Conservation (phyloP, 2,113 vertebrate genomes). For the Ranitomeya variabilis region DNA sequence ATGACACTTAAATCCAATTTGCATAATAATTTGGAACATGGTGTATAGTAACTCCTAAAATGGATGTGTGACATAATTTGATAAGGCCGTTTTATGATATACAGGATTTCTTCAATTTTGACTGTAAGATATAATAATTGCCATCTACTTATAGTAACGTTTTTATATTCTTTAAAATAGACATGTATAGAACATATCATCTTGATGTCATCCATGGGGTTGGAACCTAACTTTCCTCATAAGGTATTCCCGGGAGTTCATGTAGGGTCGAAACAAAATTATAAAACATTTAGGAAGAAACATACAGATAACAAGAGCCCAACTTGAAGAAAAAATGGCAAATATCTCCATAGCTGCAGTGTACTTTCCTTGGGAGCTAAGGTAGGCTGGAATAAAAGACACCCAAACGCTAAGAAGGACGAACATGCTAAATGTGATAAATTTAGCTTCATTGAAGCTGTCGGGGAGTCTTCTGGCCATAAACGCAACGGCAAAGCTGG, state of each 20-base stretch:
- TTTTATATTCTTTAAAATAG: too few species aligned
- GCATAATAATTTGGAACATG: too few species aligned
- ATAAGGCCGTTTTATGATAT: background rate
- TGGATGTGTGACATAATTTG: background rate
- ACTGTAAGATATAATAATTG: background rate
- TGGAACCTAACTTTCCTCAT: background rate
- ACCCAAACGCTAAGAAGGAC: constrained; percentile 49
- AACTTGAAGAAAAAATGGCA: background rate
- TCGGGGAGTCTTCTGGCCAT: background rate
- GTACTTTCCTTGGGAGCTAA: background rate
- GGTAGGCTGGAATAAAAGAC: background rate
- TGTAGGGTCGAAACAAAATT: background rate
- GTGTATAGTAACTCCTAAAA: background rate
- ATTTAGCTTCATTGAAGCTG: constrained; percentile 55
- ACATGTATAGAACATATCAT: background rate
- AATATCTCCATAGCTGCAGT: background rate
- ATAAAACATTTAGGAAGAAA: background rate
- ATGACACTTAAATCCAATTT: too few species aligned
- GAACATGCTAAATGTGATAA: constrained; percentile 34
- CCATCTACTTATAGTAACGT: background rate
- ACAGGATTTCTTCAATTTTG: background rate
- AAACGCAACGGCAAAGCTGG: constrained; percentile 61
- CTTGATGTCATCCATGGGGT: background rate
- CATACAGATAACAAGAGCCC: background rate
- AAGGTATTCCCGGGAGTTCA: background rate